phyloP scores from a whole-genome alignment of 35 echinoderm and acorn worm species.

The Apostichopus californicus region DNA sequence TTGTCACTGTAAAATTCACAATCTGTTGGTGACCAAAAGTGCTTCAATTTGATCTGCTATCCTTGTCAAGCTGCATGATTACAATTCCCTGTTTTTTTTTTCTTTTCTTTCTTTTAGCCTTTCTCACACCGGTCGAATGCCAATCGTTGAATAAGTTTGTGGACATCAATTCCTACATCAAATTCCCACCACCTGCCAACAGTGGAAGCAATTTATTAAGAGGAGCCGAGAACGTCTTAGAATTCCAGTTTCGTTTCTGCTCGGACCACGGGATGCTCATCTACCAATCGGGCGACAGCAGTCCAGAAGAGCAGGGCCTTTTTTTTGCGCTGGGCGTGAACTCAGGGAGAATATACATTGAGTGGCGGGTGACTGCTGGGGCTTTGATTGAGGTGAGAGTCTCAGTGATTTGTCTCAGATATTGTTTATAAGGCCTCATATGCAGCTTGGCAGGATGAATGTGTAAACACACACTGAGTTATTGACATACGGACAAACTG shows the following conservation, averaged over 20 bases:
- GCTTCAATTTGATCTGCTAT: not conserved
- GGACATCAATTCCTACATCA: conserved; percentile 96
- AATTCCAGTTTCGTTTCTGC: conserved; percentile 96
- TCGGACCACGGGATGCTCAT: conserved; percentile 91
- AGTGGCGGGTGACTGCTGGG: conserved; percentile 83
- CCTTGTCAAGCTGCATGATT: not conserved
- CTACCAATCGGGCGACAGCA: conserved; percentile 81
- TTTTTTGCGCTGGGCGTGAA: conserved; percentile 91
- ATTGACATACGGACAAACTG: no score
- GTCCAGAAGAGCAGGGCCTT: conserved; percentile 47
- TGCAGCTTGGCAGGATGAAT: no score
- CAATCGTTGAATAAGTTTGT: conserved; percentile 80
- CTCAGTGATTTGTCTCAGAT: no score
- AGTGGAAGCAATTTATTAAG: conserved; percentile 60
- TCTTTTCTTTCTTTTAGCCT: conserved; percentile 50
- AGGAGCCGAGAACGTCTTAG: conserved; percentile 81
- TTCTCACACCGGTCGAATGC: conserved; percentile 29
- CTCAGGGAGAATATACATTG: conserved; percentile 75
- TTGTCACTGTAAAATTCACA: not conserved
- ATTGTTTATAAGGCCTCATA: no score
- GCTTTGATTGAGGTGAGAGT: conserved; percentile 78
- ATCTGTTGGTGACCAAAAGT: not conserved
- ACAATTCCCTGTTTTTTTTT: not conserved
- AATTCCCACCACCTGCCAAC: conserved; percentile 60
- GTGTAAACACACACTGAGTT: no score